These are phyloP conservation scores for Laticauda laticaudata DNA, from an alignment of 2,113 vertebrate genomes.

Conservation along the genomic window DNA sequence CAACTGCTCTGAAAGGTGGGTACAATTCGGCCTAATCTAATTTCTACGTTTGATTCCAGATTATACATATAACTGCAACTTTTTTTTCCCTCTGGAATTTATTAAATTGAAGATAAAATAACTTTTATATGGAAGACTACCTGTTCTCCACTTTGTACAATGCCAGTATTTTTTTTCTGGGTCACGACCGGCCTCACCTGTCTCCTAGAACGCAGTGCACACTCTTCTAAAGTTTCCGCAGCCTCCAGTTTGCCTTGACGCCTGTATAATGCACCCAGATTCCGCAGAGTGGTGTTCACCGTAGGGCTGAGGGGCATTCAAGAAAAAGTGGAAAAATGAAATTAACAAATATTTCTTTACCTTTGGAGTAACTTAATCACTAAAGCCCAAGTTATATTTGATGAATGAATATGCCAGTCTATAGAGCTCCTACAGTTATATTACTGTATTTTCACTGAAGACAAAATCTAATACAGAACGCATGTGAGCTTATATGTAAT, in stretches of 20 bases:
- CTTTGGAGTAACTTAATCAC: background rate
- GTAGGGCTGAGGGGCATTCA: slow-evolving; percentile 61
- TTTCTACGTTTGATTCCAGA: background rate
- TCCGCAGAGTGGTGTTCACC: slow-evolving; percentile 85
- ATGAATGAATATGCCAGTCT: background rate
- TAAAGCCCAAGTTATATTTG: background rate
- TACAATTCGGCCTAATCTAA: background rate
- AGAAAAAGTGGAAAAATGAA: background rate
- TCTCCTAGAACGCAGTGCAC: slow-evolving; percentile 84
- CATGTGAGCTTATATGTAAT: background rate
- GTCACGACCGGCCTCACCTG: slow-evolving; percentile 72
- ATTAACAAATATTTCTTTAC: background rate
- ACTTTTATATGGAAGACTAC: background rate
- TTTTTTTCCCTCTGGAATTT: background rate
- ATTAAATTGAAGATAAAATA: background rate
- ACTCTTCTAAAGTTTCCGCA: slow-evolving; percentile 89
- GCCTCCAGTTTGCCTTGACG: slow-evolving; percentile 92
- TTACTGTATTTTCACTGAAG: background rate
- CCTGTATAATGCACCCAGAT: slow-evolving; percentile 88
- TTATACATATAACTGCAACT: background rate
- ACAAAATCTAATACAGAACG: background rate
- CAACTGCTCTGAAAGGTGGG: background rate
- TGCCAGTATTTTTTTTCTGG: background rate
- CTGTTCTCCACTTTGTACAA: background rate
- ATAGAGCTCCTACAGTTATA: background rate